Base-by-base conservation (phyloP, 35 echinoderm and acorn worm species). In the Amphiura filiformis region DNA sequence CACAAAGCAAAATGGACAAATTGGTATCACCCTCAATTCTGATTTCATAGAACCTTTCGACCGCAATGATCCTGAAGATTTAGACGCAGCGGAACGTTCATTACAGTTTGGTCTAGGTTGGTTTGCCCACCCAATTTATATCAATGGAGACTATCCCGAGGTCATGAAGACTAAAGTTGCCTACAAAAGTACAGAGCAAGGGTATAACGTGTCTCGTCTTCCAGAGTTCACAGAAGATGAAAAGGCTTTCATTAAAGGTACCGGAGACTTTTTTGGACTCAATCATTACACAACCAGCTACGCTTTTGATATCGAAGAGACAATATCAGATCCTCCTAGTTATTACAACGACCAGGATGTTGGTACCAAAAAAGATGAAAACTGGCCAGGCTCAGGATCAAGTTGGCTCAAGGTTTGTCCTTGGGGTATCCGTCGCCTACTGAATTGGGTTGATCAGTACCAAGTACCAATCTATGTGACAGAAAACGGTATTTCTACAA, bases 81-180 rank as follows among this genome's bases (percentile, higher is more conserved):
- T 97, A 13, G 82, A 91, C 17, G 92, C 95, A 0, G 91, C 95
- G 17, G 92, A 97, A 23, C 57, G 89, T 26, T 39, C 49, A 9
- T 49, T 86, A n/a, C 91, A 94, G 56, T 97, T 94, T 78, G 56
- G 64, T 31, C 80, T 97, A 1, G 95, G 95, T 42, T 97, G 95
- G 95, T 97, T 85, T 40, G 95, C 85, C 11, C 86, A 91, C 70
- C 89, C 95, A 18, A 86, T 97, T 39, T 97, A 61, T 56, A 64
- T 78, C 26, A 87, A 91, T 34, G 95, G 95, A 11, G 95, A 97
- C 49, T 97, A 97, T 49, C 95, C 95, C 14, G 86, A 88, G 0
- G 38, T 97, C 26, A 94, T 97, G 95, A 94, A 94, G 83, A 41
- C 79, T 22, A 94, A 49, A 57, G 91, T 97, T 7, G 92, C 80